Evolutionary conservation across 2,113 vertebrate genomes (phyloP).

Genomic region (Mastomys coucha): DNA sequence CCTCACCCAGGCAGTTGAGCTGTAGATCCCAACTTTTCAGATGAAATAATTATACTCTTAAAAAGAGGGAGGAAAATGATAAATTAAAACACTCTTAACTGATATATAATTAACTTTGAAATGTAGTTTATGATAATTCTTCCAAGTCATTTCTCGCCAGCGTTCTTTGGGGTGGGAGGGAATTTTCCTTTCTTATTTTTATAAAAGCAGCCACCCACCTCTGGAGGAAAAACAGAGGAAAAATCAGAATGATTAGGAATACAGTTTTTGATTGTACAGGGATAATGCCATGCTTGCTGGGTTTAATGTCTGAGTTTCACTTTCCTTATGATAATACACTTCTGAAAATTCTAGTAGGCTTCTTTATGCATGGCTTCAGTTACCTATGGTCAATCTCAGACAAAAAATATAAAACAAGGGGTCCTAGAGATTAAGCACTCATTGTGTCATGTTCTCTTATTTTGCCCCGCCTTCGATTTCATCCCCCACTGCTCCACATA

Average conservation of each 20-base stretch:
- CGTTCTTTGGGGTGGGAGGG: background rate
- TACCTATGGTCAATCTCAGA: background rate
- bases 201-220: background rate
- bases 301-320: background rate
- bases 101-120: slow-evolving; percentile 38
- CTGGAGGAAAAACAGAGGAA: background rate
- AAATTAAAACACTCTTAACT: background rate
- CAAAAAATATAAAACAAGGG: background rate
- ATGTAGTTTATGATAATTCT: background rate
- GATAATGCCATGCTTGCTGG: background rate
- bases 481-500: background rate
- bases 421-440: background rate
- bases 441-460: no score
- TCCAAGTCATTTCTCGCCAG: background rate
- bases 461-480: background rate
- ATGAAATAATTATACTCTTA: slow-evolving; percentile 17
- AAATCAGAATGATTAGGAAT: background rate
- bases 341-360: background rate
- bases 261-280: background rate
- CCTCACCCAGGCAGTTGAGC: background rate
- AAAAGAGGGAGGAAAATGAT: background rate
- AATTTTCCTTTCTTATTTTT: background rate
- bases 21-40: background rate
- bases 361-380: background rate
- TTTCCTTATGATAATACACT: slow-evolving; percentile 10